Conservation (phyloP, 2,797 vertebrate genomes). For the Chloroceryle inda region DNA sequence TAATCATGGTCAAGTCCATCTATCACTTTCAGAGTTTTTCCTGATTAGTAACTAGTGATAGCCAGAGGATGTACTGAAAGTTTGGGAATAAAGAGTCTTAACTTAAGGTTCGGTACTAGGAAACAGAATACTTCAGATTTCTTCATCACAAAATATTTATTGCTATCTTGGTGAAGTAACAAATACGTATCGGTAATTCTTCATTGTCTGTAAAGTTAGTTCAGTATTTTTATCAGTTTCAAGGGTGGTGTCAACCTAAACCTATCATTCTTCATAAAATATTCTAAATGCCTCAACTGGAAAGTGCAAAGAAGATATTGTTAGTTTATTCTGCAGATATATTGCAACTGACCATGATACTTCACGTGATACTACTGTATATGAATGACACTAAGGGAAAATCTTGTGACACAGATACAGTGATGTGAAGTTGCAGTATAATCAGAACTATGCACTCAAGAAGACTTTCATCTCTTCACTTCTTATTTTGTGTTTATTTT, state of each 20-base stretch:
- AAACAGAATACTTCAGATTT: not conserved
- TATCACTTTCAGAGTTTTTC: not conserved
- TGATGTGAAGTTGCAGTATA: not conserved
- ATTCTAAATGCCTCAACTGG: not conserved
- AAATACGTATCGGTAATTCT: not conserved
- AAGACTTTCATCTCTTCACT: not conserved
- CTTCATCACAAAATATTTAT: not conserved
- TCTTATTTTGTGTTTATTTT: not conserved
- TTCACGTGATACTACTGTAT: not conserved
- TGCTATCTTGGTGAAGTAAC: not conserved
- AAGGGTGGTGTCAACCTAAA: not conserved
- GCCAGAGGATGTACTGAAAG: not conserved
- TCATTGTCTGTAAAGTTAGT: not conserved
- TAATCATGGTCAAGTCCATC: not conserved
- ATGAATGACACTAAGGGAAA: not conserved
- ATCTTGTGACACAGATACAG: not conserved
- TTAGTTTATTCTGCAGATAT: not conserved
- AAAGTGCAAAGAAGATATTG: not conserved
- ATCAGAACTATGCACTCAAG: not conserved
- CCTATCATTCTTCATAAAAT: not conserved
- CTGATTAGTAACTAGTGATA: not conserved
- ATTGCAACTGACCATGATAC: not conserved
- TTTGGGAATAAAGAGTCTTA: not conserved
- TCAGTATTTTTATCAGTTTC: not conserved
- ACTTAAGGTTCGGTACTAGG: not conserved